These are phyloP conservation scores for Caenorhabditis briggsae DNA, from an alignment of 1,140 invertebrate genomes.

Conservation along the genomic window DNA sequence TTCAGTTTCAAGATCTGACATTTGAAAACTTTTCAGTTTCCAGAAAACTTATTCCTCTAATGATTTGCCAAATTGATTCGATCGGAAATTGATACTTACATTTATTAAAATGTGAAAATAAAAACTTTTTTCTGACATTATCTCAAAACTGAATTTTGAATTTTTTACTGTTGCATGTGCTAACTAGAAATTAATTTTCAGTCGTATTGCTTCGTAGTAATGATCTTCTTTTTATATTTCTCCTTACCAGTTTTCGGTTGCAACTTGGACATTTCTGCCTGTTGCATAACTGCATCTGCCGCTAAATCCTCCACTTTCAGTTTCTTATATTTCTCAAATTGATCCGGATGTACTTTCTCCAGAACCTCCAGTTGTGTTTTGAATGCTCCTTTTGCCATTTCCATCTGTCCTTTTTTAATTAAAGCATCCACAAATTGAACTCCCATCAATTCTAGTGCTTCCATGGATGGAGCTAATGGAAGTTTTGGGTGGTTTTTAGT, in stretches of 20 bases:
- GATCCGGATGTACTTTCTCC: conserved; percentile 71
- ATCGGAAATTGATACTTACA: too few species aligned
- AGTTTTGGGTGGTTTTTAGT: conserved; percentile 2
- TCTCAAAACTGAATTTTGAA: too few species aligned
- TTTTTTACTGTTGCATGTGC: too few species aligned
- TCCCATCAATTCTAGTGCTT: conserved; percentile 37
- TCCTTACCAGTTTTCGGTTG: conserved; percentile 62
- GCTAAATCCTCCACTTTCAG: conserved; percentile 69
- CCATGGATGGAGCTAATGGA: conserved; percentile 36
- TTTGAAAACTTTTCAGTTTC: too few species aligned
- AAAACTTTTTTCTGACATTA: too few species aligned
- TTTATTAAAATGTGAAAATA: too few species aligned
- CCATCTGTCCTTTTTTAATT: conserved; percentile 73
- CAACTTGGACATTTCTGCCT: conserved; percentile 65
- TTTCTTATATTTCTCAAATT: conserved; percentile 72
- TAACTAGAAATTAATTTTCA: too few species aligned
- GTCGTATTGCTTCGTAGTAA: too few species aligned
- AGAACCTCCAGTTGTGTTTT: conserved; percentile 71
- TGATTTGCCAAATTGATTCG: too few species aligned
- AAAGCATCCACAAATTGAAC: conserved; percentile 67
- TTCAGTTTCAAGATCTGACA: too few species aligned
- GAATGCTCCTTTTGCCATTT: conserved; percentile 73
- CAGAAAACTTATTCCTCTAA: too few species aligned
- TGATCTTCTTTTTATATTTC: neutral
- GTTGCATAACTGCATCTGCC: conserved; percentile 72